phyloP scores from a whole-genome alignment of 1,140 invertebrate genomes.

The Spodoptera litura region DNA sequence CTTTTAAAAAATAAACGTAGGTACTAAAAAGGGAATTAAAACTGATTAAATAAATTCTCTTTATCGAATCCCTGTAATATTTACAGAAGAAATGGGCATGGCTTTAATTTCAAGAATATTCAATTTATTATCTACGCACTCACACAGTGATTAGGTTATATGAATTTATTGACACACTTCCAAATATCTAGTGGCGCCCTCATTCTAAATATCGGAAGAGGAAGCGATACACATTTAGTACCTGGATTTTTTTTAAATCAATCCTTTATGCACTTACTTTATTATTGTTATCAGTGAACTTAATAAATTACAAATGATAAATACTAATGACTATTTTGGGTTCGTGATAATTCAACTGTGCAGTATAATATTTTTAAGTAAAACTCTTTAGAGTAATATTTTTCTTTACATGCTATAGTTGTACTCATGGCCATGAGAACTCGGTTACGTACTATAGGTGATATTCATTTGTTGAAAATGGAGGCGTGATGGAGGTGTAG shows the following conservation, averaged over 20 bases:
- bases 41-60: no score
- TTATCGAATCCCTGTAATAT: not conserved
- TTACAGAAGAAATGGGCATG: not conserved
- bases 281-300: not conserved
- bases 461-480: conserved; percentile 85
- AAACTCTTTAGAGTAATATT: not conserved
- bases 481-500: conserved; percentile 80
- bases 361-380: not conserved
- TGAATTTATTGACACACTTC: not conserved
- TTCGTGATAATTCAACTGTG: not conserved
- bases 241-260: not conserved
- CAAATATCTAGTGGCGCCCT: conserved; percentile 24
- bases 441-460: conserved; percentile 54
- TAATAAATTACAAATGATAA: not conserved
- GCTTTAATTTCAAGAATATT: no score
- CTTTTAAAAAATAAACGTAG: no score
- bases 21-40: no score
- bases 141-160: no score
- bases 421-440: conserved; percentile 39
- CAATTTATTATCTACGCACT: no score
- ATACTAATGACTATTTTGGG: not conserved
- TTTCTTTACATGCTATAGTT: conserved; percentile 50
- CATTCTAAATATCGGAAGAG: not conserved
- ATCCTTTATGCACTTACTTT: not conserved
- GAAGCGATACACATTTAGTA: not conserved